A percentile compares a stretch with the other conserved stretches of the same genome.
phyloP scores from a whole-genome alignment of 2,797 vertebrate species.

The Anguilla megastoma region DNA sequence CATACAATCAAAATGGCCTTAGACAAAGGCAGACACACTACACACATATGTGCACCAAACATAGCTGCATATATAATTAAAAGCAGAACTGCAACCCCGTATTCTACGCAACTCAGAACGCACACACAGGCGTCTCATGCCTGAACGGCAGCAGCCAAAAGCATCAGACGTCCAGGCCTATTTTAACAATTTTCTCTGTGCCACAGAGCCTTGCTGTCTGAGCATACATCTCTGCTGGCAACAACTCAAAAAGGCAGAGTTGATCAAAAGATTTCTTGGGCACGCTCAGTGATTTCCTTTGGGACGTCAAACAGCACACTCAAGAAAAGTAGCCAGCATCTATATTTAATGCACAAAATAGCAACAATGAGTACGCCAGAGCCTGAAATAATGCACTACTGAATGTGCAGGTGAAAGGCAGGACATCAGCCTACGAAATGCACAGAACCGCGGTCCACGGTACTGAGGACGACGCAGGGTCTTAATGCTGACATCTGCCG shows the following conservation, averaged over 20 bases:
- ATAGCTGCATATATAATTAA: background rate
- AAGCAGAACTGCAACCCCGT: background rate
- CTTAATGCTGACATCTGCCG: background rate
- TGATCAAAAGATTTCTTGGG: background rate
- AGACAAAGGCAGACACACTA: conserved; percentile 10
- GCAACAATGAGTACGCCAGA: background rate
- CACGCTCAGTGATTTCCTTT: background rate
- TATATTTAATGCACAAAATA: conserved; percentile 4
- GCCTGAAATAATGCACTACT: background rate
- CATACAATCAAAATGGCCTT: background rate
- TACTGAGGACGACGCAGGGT: background rate
- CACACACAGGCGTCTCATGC: background rate
- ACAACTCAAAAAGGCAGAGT: background rate
- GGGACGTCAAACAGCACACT: background rate
- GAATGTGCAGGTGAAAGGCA: background rate
- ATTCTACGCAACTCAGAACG: background rate
- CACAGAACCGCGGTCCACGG: background rate
- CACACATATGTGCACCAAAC: conserved; percentile 11
- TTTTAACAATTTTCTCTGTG: background rate
- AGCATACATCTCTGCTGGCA: background rate
- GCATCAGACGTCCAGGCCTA: background rate
- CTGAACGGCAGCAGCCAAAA: background rate
- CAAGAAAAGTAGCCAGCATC: background rate
- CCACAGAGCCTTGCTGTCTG: background rate
- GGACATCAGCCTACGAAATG: background rate